Percentiles rank a stretch among this genome's conserved stretches.
Conservation (phyloP, 2,797 vertebrate genomes). For the Pogoniulus pusillus region DNA sequence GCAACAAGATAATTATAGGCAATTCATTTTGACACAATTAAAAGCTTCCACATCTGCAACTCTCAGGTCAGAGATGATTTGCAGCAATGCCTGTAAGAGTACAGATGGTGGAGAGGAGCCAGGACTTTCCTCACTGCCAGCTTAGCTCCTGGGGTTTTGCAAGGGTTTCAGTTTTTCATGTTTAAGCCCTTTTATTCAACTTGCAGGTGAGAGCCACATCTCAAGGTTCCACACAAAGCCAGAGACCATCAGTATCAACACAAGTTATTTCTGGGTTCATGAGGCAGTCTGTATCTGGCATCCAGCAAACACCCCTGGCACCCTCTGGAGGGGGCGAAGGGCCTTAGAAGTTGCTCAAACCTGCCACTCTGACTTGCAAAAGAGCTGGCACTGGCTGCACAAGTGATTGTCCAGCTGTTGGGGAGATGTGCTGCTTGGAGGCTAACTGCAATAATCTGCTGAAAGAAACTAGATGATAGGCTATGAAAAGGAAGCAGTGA, state of each 20-base stretch:
- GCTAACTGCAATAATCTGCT: no score
- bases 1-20: constrained; percentile 62
- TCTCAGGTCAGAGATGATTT: constrained; percentile 50
- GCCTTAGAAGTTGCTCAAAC: neutral
- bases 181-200: constrained; percentile 50
- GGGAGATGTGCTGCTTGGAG: no score
- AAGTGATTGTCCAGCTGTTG: neutral
- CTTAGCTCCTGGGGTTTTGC: constrained; percentile 45
- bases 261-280: constrained; percentile 24
- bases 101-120: constrained; percentile 47
- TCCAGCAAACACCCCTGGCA: neutral
- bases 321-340: neutral
- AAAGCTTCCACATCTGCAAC: constrained; percentile 55
- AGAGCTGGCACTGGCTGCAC: neutral
- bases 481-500: no score
- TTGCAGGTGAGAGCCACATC: constrained; percentile 29
- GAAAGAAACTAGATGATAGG: no score
- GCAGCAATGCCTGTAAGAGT: constrained; percentile 43
- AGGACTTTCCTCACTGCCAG: constrained; percentile 16
- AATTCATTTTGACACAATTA: constrained; percentile 70
- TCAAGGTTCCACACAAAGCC: constrained; percentile 61
- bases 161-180: constrained; percentile 46
- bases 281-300: neutral
- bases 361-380: neutral
- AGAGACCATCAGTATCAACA: constrained; percentile 30